Evolutionary conservation across 35 echinoderm and acorn worm genomes (phyloP).

Genomic region (Patiria miniata): DNA sequence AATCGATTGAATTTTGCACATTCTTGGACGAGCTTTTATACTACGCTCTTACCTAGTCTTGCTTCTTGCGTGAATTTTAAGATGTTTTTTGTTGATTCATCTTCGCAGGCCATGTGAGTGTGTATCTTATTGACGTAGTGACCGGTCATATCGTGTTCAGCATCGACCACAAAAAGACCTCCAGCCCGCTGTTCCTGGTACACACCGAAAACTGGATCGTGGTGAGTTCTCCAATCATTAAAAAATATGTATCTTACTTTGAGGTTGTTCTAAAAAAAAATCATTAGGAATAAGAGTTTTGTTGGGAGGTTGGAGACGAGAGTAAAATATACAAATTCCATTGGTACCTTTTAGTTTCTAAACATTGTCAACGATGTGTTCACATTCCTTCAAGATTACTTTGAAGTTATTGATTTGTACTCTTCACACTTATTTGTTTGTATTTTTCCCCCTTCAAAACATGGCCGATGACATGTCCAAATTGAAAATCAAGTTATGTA

Average conservation of each 20-base stretch:
- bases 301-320: not conserved
- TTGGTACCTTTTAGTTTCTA: not conserved
- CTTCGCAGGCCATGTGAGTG: slow-evolving; percentile 67
- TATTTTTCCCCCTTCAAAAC: too few species aligned
- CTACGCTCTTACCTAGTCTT: too few species aligned
- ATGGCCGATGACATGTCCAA: too few species aligned
- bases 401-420: too few species aligned
- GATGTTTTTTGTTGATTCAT: not conserved
- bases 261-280: not conserved
- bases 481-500: too few species aligned
- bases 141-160: slow-evolving; percentile 85
- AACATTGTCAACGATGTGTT: too few species aligned
- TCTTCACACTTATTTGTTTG: too few species aligned
- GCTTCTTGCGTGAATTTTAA: not conserved
- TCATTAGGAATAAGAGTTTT: not conserved
- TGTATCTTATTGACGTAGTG: slow-evolving; percentile 85
- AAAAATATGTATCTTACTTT: not conserved
- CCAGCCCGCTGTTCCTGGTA: slow-evolving; percentile 77
- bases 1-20: too few species aligned
- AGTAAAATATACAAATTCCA: not conserved
- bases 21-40: too few species aligned
- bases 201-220: slow-evolving; percentile 95
- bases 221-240: slow-evolving; percentile 70
- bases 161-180: slow-evolving; percentile 74
- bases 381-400: too few species aligned